Evolutionary conservation across 30 jellyfish, hydroid and myxozoan species (phyloP), one percentile per base, ranked within the genome.

Genomic region (Catostylus mosaicus): DNA sequence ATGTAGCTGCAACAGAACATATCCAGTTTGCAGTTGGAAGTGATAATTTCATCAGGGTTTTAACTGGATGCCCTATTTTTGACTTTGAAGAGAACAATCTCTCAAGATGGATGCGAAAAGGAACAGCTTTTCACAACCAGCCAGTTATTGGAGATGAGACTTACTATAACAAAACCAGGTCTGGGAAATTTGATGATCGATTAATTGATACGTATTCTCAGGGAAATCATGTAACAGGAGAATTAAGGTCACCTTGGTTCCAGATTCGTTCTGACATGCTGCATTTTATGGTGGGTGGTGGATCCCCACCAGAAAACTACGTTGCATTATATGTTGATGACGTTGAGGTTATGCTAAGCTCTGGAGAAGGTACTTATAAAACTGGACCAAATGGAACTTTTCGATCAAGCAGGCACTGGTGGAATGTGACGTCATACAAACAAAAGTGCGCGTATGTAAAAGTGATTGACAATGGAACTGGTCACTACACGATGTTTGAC

Each of bases 211-310:
- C 91, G 45, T 57, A 24, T 10, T 81, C 80, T 7, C 75, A 46
- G 20, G 87, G 87, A 30, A 67, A 65, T 30, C 12, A 22, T 61
- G 54, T 46, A 0, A 52, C 68, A 0, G 91, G 91, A 32, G 67
- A 84, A 26, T 43, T 81, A 18, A 81, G 76, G 0, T 81, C 91
- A 23, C 91, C 91, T 8, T 27, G n/a, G 27, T 81, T 81, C 60
- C 91, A 65, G 54, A 81, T 81, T 22, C 65, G 61, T 10, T 40
- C 83, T n/a, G 67, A 63, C 33, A 26, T 27, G 50, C 74, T 80
- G 5, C 83, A 80, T 30, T 80, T 80, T 56, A 22, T n/a, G 20
- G 37, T 80, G 19, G 90, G 90, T 62, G 90, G 90, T n/a, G 90
- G 90, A 5, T 40, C 66, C 3, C 36, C 26, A 12, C 90, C 90